These are phyloP conservation scores for Caenorhabditis macrosperma DNA, from an alignment of 2,888 invertebrate species.

Conservation along the genomic window DNA sequence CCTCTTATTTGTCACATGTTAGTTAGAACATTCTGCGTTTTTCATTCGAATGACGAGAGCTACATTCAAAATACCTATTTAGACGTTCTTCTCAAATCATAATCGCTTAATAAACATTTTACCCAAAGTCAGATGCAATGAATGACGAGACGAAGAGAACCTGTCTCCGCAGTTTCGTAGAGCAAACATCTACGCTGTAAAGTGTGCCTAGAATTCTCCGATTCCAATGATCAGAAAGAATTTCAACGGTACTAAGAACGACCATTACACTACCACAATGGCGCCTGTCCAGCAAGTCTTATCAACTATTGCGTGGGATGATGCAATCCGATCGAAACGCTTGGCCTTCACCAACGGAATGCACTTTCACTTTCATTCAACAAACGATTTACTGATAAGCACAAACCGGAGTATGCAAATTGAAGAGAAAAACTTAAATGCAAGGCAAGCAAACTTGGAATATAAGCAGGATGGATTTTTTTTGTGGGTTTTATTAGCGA, in stretches of 20 bases:
- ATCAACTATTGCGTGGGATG: not conserved
- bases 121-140: not conserved
- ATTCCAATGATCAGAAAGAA: constrained; percentile 4
- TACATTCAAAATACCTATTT: not conserved
- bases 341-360: constrained; percentile 4
- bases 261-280: not conserved
- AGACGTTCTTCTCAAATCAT: not conserved
- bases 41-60: not conserved
- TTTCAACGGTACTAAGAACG: not conserved
- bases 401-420: constrained; percentile 44
- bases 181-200: constrained; percentile 12
- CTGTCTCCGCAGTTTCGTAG: not conserved
- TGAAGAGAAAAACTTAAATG: constrained; percentile 32
- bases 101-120: constrained; percentile 8
- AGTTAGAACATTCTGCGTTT: constrained; percentile 12
- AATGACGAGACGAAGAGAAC: not conserved
- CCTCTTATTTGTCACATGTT: constrained; percentile 4
- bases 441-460: constrained; percentile 39
- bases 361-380: not conserved
- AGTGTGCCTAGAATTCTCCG: not conserved
- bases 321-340: not conserved
- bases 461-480: constrained; percentile 38
- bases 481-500: constrained; percentile 20
- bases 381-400: constrained; percentile 49
- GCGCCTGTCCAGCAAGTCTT: not conserved